A percentile compares a stretch with the other conserved stretches of the same genome.
Conservation (phyloP, 2,888 invertebrate species). For the Cistogaster globosa region DNA sequence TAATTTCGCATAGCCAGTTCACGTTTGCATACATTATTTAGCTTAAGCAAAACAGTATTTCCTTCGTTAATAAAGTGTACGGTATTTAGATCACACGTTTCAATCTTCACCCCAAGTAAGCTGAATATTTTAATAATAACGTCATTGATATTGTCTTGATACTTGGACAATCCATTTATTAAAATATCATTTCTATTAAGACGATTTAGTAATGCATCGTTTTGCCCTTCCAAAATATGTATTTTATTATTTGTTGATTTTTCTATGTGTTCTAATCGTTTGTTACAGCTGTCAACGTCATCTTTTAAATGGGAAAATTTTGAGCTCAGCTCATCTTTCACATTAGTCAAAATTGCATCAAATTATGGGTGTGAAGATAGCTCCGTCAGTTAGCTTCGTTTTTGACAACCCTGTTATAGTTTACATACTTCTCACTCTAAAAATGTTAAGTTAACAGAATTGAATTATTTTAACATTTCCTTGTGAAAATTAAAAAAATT, state of each 20-base stretch:
- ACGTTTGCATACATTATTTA: not conserved
- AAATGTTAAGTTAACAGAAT: too few relatives aligned
- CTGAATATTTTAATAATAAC: not conserved
- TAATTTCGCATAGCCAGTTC: not conserved
- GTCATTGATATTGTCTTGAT: not conserved
- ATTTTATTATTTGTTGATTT: not conserved
- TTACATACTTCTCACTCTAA: too few relatives aligned
- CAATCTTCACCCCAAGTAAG: not conserved
- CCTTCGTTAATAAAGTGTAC: not conserved
- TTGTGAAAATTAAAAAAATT: too few relatives aligned
- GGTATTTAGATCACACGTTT: not conserved
- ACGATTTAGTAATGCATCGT: constrained; percentile 1
- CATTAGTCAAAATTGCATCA: not conserved
- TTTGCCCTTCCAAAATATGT: too few relatives aligned
- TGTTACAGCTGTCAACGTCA: not conserved
- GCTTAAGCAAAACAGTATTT: not conserved
- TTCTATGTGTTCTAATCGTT: not conserved
- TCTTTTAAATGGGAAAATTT: too few relatives aligned
- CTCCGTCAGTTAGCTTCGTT: too few relatives aligned
- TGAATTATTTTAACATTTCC: too few relatives aligned
- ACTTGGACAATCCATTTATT: constrained; percentile 9
- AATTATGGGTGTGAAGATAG: too few relatives aligned
- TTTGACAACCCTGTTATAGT: too few relatives aligned
- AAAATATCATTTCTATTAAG: constrained; percentile 15
- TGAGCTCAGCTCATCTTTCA: not conserved